Evolutionary conservation across 2,797 vertebrate species (phyloP).

Genomic region (Eulemur rubriventer): DNA sequence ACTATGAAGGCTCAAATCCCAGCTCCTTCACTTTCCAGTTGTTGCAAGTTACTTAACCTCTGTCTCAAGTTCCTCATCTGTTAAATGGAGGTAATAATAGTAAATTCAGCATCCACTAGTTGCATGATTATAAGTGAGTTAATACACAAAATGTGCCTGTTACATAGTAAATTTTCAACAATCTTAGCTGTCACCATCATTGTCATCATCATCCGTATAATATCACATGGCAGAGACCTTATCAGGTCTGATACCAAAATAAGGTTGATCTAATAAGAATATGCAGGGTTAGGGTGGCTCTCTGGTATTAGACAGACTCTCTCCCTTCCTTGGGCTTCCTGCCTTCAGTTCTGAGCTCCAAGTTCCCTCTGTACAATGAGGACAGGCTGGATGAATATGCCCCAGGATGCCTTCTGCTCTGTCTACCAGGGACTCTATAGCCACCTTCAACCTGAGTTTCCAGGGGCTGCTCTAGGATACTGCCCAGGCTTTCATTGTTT

Average conservation of each 20-base stretch:
- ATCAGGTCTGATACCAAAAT: neutral
- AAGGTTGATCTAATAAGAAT: neutral
- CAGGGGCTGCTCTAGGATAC: accelerated
- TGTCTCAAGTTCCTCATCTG: neutral
- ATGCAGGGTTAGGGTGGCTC: too few relatives aligned
- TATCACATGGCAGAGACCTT: neutral
- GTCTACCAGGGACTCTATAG: accelerated
- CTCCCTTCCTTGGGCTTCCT: neutral
- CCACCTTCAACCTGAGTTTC: neutral
- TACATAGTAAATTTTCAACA: accelerated
- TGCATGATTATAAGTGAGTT: neutral
- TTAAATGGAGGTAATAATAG: neutral
- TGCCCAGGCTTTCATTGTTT: neutral
- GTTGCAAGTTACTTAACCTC: neutral
- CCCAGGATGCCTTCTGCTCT: neutral
- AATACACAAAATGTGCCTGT: accelerated
- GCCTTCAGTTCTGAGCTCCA: neutral
- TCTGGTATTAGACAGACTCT: accelerated
- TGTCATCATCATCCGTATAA: accelerated
- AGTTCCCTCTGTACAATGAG: neutral
- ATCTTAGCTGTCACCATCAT: accelerated
- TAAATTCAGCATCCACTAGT: neutral
- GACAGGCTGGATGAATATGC: neutral
- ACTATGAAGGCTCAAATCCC: neutral
- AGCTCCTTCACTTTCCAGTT: neutral